These are phyloP conservation scores for Drosophila maculinotata DNA, from an alignment of 2,888 invertebrate species.

Conservation along the genomic window DNA sequence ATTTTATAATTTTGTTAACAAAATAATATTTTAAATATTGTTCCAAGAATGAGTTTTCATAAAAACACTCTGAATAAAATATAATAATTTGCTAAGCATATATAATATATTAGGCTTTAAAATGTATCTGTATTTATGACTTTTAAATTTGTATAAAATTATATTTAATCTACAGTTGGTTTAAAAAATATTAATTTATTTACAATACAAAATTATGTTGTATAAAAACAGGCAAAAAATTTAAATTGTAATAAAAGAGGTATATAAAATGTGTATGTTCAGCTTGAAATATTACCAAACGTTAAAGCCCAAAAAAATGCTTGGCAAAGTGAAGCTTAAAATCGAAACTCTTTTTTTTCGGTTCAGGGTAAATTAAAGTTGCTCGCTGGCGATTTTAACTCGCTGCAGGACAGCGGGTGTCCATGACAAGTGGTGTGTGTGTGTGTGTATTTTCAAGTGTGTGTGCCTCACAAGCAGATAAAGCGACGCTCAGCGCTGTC, in stretches of 20 bases:
- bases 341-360: background rate
- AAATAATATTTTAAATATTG: no score
- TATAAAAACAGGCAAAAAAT: background rate
- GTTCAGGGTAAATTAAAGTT: conserved; percentile 25
- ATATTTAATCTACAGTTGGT: no score
- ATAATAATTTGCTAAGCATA: no score
- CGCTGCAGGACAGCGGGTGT: conserved; percentile 38
- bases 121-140: no score
- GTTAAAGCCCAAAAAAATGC: background rate
- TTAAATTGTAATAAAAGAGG: background rate
- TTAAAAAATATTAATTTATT: no score
- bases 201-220: no score
- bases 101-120: no score
- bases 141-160: no score
- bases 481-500: conserved; percentile 59
- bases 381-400: background rate
- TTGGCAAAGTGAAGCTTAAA: background rate
- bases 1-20: no score
- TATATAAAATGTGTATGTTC: no score
- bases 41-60: no score
- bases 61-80: no score
- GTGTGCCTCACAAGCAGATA: conserved; percentile 54
- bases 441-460: conserved; percentile 23
- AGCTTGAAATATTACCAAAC: background rate
- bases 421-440: conserved; percentile 68